phyloP scores from a whole-genome alignment of 2,113 vertebrate species.

The Macquaria australasica region DNA sequence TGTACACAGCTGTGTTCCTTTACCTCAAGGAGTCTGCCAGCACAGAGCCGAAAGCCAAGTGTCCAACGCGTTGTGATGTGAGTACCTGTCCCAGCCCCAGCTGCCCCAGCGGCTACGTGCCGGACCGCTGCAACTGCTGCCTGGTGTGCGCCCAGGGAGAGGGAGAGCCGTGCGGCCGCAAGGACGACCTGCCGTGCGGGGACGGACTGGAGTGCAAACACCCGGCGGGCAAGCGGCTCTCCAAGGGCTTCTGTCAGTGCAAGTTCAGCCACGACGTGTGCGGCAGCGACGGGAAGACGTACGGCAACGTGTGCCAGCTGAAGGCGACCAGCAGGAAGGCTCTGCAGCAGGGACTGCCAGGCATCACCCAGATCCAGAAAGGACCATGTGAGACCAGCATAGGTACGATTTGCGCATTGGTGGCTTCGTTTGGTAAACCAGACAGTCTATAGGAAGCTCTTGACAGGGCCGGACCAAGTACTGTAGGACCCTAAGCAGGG shows the following conservation, averaged over 20 bases:
- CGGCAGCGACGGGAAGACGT: conserved; percentile 91
- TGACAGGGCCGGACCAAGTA: background rate
- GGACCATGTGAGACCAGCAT: conserved; percentile 86
- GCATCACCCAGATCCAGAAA: conserved; percentile 85
- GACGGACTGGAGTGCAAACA: conserved; percentile 91
- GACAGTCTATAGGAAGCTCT: background rate
- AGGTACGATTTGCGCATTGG: conserved; percentile 85
- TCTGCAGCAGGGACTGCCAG: conserved; percentile 86
- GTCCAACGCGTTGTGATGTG: conserved; percentile 90
- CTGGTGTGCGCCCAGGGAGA: conserved; percentile 91
- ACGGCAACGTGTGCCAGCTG: conserved; percentile 90
- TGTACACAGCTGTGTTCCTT: conserved; percentile 54
- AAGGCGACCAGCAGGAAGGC: conserved; percentile 89
- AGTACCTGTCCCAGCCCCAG: conserved; percentile 92
- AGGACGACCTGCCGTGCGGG: conserved; percentile 89
- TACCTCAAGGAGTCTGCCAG: conserved; percentile 20
- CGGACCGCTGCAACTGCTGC: conserved; percentile 94
- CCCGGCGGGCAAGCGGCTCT: conserved; percentile 81
- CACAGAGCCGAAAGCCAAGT: conserved; percentile 78
- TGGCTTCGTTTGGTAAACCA: background rate
- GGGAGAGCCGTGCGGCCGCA: conserved; percentile 89
- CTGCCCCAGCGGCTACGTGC: conserved; percentile 93
- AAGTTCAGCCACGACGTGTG: conserved; percentile 87
- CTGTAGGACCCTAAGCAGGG: background rate
- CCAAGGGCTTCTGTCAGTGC: conserved; percentile 90